Percentiles rank a stretch among this genome's conserved stretches.
phyloP scores from a whole-genome alignment of 1,140 invertebrate species.

The Pseudoatta argentina region DNA sequence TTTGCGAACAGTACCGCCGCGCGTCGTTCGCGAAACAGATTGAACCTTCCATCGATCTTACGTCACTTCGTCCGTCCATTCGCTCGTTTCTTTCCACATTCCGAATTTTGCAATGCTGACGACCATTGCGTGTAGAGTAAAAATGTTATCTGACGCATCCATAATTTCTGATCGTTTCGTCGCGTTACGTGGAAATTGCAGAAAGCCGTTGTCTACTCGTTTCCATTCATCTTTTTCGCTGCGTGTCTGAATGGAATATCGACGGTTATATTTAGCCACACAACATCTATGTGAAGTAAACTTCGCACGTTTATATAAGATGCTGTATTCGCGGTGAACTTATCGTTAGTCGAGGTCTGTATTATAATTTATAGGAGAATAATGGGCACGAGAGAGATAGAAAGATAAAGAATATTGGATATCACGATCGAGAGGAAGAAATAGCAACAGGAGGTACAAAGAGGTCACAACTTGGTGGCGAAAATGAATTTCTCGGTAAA shows the following conservation, averaged over 20 bases:
- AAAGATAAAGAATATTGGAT: background rate
- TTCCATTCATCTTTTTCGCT: slow-evolving; percentile 35
- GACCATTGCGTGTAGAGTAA: background rate
- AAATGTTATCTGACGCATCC: slow-evolving; percentile 32
- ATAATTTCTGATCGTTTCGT: slow-evolving; percentile 21
- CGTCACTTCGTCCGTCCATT: background rate
- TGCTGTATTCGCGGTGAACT: slow-evolving; percentile 7
- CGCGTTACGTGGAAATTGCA: background rate
- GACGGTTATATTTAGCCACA: slow-evolving; percentile 43
- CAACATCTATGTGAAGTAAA: slow-evolving; percentile 13
- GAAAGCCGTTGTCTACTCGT: background rate
- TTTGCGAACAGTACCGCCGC: background rate
- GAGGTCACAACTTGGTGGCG: background rate
- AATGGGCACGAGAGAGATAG: background rate
- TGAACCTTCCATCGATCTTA: background rate
- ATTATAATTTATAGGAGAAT: background rate
- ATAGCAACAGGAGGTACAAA: slow-evolving; percentile 21
- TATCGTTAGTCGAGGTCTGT: background rate
- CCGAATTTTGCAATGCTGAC: background rate
- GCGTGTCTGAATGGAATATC: slow-evolving; percentile 39
- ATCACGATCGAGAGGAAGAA: background rate
- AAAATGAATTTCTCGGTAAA: slow-evolving; percentile 33
- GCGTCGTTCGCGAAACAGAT: background rate
- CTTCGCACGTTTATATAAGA: slow-evolving; percentile 23
- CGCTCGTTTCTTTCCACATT: background rate